A percentile compares a stretch with the other conserved stretches of the same genome.
phyloP scores from a whole-genome alignment of 2,113 vertebrate genomes.

The Fukomys damarensis region DNA sequence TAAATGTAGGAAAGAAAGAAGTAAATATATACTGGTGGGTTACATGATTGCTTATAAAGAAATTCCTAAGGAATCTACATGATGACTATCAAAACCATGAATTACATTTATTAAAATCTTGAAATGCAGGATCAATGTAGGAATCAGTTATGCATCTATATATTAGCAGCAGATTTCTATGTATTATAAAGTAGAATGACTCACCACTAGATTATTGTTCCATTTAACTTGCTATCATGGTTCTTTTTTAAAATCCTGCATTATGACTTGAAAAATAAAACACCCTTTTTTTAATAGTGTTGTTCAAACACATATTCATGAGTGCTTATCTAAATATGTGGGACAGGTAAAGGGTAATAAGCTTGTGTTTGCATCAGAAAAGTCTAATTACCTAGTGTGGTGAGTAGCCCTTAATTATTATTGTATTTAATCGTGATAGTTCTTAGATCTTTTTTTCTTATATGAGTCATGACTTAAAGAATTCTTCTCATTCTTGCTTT shows the following conservation, averaged over 20 bases:
- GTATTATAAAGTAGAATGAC: background rate
- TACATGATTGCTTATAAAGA: conserved; percentile 12
- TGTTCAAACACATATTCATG: background rate
- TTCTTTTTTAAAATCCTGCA: conserved; percentile 17
- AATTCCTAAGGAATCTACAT: background rate
- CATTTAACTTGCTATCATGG: background rate
- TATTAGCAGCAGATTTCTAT: background rate
- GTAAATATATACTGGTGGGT: background rate
- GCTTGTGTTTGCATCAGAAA: background rate
- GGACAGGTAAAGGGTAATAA: background rate
- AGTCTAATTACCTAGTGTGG: background rate
- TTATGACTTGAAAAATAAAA: background rate
- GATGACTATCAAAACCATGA: background rate
- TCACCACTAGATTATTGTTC: background rate
- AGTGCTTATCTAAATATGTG: background rate
- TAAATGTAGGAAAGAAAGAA: background rate
- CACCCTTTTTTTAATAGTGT: background rate
- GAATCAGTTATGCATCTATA: background rate
- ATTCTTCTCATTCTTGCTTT: conserved; percentile 14
- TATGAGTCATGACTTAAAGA: conserved; percentile 27
- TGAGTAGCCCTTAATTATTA: background rate
- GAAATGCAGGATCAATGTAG: background rate
- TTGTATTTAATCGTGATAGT: background rate
- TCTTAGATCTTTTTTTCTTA: background rate
- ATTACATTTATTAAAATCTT: background rate